Percentiles rank a stretch among this genome's conserved stretches.
Evolutionary conservation across 1,140 invertebrate species (phyloP).

Genomic region (Melitaea cinxia): DNA sequence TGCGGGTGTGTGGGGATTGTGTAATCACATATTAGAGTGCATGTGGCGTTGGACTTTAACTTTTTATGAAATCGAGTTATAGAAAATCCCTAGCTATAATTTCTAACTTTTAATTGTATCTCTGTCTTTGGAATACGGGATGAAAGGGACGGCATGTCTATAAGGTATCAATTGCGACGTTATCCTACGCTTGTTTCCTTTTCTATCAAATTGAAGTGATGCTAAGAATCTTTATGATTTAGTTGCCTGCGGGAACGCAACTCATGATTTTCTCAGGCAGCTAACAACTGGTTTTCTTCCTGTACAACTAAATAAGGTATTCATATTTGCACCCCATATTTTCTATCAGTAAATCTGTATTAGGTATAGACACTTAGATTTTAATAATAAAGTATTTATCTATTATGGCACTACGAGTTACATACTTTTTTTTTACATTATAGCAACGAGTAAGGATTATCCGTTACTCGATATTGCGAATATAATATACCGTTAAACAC

Average conservation of each 20-base stretch:
- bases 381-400: conserved; percentile 13
- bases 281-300: conserved; percentile 67
- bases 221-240: conserved; percentile 59
- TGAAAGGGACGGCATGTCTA: not conserved
- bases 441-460: conserved; percentile 15
- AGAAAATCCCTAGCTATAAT: conserved; percentile 6
- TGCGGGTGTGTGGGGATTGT: conserved; percentile 47
- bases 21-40: conserved; percentile 52
- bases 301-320: conserved; percentile 67
- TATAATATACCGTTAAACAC: not conserved
- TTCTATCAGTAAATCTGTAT: conserved; percentile 29
- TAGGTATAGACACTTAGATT: conserved; percentile 19
- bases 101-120: conserved; percentile 28
- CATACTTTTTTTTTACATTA: conserved; percentile 10
- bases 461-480: conserved; percentile 9
- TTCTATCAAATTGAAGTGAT: conserved; percentile 21
- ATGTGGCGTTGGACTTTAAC: conserved; percentile 52
- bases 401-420: conserved; percentile 6
- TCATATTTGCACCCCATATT: conserved; percentile 60
- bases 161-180: not conserved
- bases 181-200: conserved; percentile 21
- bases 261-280: conserved; percentile 71
- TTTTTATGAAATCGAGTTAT: conserved; percentile 50
- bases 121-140: conserved; percentile 23
- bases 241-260: conserved; percentile 50